phyloP scores from a whole-genome alignment of 2,797 vertebrate species.

The Anguilla pacifica region DNA sequence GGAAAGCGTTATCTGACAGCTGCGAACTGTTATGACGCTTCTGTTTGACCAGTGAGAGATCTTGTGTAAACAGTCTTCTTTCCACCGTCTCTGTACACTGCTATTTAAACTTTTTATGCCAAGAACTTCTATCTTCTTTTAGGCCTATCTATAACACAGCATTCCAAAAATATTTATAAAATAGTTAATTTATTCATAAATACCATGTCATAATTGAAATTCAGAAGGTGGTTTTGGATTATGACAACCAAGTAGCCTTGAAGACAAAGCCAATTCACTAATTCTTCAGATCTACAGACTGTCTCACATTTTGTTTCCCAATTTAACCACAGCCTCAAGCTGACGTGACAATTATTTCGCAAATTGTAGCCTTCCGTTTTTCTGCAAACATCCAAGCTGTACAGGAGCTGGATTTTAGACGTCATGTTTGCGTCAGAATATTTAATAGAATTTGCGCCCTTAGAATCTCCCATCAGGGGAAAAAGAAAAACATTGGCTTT shows the following conservation, averaged over 20 bases:
- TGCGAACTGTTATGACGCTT: background rate
- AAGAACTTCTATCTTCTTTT: background rate
- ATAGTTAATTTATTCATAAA: background rate
- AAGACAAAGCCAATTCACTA: background rate
- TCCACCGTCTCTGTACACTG: background rate
- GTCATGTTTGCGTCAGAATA: background rate
- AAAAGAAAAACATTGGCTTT: background rate
- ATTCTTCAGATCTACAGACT: background rate
- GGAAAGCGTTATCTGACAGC: background rate
- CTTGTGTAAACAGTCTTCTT: background rate
- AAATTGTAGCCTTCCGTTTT: constrained; percentile 1
- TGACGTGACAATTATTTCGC: background rate
- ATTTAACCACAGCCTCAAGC: background rate
- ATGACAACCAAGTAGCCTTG: background rate
- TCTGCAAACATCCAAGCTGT: background rate
- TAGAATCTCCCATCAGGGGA: background rate
- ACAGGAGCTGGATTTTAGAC: background rate
- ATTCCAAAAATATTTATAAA: background rate
- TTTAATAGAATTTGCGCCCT: background rate
- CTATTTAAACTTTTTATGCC: background rate
- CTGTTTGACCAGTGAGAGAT: background rate
- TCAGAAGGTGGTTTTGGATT: background rate
- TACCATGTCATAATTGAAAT: background rate
- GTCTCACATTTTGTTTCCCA: background rate
- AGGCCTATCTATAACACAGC: background rate